A percentile compares a stretch with the other conserved stretches of the same genome.
These are phyloP conservation scores for Drosophila bocqueti DNA, from an alignment of 1,140 invertebrate species.

Conservation along the genomic window DNA sequence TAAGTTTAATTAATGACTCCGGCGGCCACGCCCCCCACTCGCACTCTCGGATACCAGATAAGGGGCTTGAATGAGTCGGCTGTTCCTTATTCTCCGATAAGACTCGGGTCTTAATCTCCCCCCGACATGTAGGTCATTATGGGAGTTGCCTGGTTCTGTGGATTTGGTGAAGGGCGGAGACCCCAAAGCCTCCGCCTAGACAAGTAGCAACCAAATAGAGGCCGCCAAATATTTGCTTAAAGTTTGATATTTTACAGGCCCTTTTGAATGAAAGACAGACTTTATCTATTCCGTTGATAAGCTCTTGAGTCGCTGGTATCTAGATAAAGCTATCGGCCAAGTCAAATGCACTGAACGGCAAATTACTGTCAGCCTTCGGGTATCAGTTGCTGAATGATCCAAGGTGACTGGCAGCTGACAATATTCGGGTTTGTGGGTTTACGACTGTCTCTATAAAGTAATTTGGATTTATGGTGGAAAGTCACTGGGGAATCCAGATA, in stretches of 20 bases:
- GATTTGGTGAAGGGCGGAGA: constrained; percentile 52
- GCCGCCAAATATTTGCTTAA: constrained; percentile 35
- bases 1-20: constrained; percentile 50
- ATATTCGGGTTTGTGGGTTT: constrained; percentile 34
- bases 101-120: constrained; percentile 18
- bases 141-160: background rate
- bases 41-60: constrained; percentile 27
- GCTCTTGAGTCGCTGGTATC: constrained; percentile 30
- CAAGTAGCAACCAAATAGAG: constrained; percentile 42
- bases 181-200: constrained; percentile 22
- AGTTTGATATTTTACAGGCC: constrained; percentile 23
- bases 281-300: constrained; percentile 47
- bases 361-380: constrained; percentile 27
- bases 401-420: constrained; percentile 37
- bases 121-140: constrained; percentile 60
- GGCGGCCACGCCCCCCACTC: constrained; percentile 23
- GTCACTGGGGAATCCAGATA: constrained; percentile 17
- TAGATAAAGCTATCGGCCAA: constrained; percentile 33
- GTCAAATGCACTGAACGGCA: constrained; percentile 32
- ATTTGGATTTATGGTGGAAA: constrained; percentile 30
- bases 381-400: constrained; percentile 38
- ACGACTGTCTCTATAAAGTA: constrained; percentile 20
- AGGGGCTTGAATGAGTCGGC: constrained; percentile 14
- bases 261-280: constrained; percentile 12
- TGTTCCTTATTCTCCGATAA: constrained; percentile 19